These are phyloP conservation scores for Allolobophora icterica DNA, from an alignment of 2,888 invertebrate genomes.

Conservation along the genomic window DNA sequence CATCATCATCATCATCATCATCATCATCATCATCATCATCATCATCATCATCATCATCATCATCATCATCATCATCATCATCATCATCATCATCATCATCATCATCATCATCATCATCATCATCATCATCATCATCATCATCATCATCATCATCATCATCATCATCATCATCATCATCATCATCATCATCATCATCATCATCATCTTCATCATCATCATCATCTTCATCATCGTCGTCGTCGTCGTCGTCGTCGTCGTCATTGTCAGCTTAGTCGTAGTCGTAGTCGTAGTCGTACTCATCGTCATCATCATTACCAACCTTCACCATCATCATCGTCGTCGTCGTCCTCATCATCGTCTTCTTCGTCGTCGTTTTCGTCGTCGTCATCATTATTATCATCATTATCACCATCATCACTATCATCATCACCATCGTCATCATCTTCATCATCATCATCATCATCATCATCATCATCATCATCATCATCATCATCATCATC, in stretches of 20 bases:
- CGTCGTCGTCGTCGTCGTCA: no score
- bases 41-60: constrained; percentile 35
- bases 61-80: constrained; percentile 31
- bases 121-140: constrained; percentile 30
- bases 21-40: constrained; percentile 23
- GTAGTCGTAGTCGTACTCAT: no score
- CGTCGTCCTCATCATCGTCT: constrained; percentile 20
- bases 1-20: constrained; percentile 30
- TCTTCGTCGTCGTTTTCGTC: neutral
- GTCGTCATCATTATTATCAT: neutral
- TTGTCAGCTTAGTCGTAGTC: no score
- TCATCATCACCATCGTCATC: constrained; percentile 27
- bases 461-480: constrained; percentile 32
- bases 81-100: constrained; percentile 35
- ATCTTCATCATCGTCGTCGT: no score
- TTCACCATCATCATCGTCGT: neutral
- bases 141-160: constrained; percentile 29
- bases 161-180: constrained; percentile 1
- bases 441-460: constrained; percentile 36
- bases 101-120: constrained; percentile 33
- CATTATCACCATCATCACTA: constrained; percentile 5
- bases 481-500: constrained; percentile 38
- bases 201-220: neutral
- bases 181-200: constrained; percentile 28
- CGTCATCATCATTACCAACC: neutral